Percentiles rank a stretch among this genome's conserved stretches.
These are phyloP conservation scores for Drosophila robusta DNA, from an alignment of 2,888 invertebrate genomes.

Conservation along the genomic window DNA sequence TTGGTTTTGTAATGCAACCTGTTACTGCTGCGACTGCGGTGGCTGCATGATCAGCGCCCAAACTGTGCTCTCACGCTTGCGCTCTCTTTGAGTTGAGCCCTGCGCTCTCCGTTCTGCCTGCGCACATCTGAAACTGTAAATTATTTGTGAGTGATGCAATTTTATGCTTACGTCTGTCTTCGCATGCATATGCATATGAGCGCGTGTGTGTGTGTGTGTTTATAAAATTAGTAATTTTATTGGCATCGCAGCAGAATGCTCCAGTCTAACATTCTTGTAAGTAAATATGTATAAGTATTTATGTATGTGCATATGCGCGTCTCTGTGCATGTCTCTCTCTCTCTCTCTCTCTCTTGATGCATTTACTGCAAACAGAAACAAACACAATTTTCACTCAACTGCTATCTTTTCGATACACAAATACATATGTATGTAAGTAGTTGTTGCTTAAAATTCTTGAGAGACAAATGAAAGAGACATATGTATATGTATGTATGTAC, in stretches of 20 bases:
- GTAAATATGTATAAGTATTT: neutral
- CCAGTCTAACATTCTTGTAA: neutral
- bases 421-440: neutral
- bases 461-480: neutral
- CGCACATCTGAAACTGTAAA: slow-evolving; percentile 42
- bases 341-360: neutral
- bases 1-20: slow-evolving; percentile 11
- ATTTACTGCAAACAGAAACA: slow-evolving; percentile 3
- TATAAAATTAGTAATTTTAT: slow-evolving; percentile 8
- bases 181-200: neutral
- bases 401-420: neutral
- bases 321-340: too few species aligned
- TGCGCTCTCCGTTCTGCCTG: slow-evolving; percentile 2
- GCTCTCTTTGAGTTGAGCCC: neutral
- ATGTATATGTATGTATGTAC: neutral
- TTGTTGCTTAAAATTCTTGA: neutral
- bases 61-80: slow-evolving; percentile 2
- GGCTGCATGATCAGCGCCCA: slow-evolving; percentile 12
- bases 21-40: slow-evolving; percentile 9
- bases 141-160: slow-evolving; percentile 37
- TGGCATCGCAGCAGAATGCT: neutral
- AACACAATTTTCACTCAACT: neutral
- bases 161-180: neutral
- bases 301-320: too few species aligned
- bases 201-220: neutral